phyloP scores from a whole-genome alignment of 1,140 invertebrate genomes.

The Leguminivora glycinivorella region DNA sequence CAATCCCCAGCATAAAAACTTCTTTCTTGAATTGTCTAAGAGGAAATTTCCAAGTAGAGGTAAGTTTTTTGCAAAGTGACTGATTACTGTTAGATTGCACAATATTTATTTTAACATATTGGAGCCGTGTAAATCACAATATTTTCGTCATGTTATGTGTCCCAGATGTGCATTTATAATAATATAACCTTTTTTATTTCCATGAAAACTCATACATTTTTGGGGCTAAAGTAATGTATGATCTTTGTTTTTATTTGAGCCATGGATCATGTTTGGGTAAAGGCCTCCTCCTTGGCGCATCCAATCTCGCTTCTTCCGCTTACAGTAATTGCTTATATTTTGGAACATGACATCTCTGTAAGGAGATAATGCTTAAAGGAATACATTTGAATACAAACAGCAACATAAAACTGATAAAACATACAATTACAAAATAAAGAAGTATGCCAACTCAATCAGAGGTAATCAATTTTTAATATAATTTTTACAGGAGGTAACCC shows the following conservation, averaged over 20 bases:
- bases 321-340: neutral
- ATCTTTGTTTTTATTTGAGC: too few relatives aligned
- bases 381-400: too few relatives aligned
- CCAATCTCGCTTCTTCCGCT: too few relatives aligned
- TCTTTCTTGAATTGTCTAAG: constrained; percentile 83
- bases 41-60: constrained; percentile 67
- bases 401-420: neutral
- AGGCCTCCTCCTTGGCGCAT: too few relatives aligned
- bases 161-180: too few relatives aligned
- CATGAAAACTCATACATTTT: too few relatives aligned
- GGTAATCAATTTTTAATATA: constrained; percentile 19
- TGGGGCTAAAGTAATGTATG: too few relatives aligned
- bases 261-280: too few relatives aligned
- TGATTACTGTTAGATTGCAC: neutral
- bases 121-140: too few relatives aligned
- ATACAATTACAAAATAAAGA: neutral
- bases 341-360: neutral
- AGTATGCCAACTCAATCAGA: neutral
- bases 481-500: constrained; percentile 43
- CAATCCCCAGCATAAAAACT: constrained; percentile 82
- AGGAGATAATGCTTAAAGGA: too few relatives aligned
- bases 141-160: too few relatives aligned
- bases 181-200: too few relatives aligned
- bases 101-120: constrained; percentile 23
- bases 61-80: constrained; percentile 37